Base-by-base conservation (phyloP, 2,797 vertebrate species). In the Coendou prehensilis region DNA sequence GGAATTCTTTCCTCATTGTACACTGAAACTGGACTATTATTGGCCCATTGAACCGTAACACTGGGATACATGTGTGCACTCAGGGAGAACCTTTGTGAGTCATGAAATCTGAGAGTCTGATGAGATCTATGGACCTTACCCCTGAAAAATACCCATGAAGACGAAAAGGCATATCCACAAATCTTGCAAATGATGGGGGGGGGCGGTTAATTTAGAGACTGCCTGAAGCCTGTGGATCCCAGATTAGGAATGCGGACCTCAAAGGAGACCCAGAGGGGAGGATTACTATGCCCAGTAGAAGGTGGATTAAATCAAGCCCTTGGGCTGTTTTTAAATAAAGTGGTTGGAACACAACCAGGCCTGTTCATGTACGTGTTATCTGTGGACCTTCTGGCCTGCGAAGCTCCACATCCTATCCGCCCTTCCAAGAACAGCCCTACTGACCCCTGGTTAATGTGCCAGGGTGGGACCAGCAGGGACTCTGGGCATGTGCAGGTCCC, bases 401-500 rank as follows among this genome's bases (percentile, higher is more conserved):
- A 78, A 87, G 33, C 50, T 56, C 22, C 0, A 20, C 45, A 3
- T 52, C 50, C 57, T 69, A 28, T n/a, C 52, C 64, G 23, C 26
- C 75, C 9, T 92, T 89, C 9, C 17, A 4, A 26, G 73, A 79
- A 63, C 54, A 33, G 9, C 1, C 69, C 78, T 23, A 4, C 50
- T 80, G 80, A 93, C 8, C 45, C n/a, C 78, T n/a, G 83, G 37
- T 86, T 57, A 71, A 45, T 2, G 6, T 13, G 50, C 26, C 4
- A 22, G 17, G n/a, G 17, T 7, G 4, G 33, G n/a, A 75, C 47
- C 45, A 22, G 22, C 30, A 41, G 52, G 30, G 28, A 2, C 11
- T 41, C 50, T 0, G 2, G 5, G 0, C 14, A 9, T 14, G 9
- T 7, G 56, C 1, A 1, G 18, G 14, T 50, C 30, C 8, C 0